Base-by-base conservation (phyloP, 2,888 invertebrate species). In the Anoncus sp. region DNA sequence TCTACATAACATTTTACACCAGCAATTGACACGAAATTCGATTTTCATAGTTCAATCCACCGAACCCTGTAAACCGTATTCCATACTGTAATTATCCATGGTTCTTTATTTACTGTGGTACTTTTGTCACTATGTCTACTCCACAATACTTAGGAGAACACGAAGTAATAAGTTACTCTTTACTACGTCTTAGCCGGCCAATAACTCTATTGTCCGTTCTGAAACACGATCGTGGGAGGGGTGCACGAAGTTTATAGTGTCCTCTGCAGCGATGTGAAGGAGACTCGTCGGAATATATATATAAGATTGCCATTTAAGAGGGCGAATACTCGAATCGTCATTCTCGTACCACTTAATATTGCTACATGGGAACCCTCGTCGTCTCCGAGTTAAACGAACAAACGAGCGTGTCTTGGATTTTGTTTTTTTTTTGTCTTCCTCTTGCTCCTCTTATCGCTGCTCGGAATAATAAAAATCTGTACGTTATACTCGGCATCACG, bases 401-500 rank as follows among this genome's bases (percentile, higher is more conserved):
- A 57, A 62, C 47, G 45, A 75, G 62, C 47, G 35, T 51, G 40
- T 43, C 45, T n/a, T 38, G 31, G 22, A 4, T 38, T 55, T 57
- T 16, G 7, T 31, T 35, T 59, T 14, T 12, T 43, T 20, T 24
- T 38, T 40, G 12, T 40, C 38, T 38, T 51, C 45, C 14, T 22
- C 5, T 24, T 24, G 18, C 20, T 35, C 35, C 3, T 3, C 22
- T 18, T 53, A 53, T 57, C 55, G 20, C 51, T 70, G 22, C 47
- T 49, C 20, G 57, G 40, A 63, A 70, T 59, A 63, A 65, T 51
- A 53, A 67, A 14, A 67, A 73, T 38, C 16, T n/a, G 47, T 22
- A 22, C n/a, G n/a, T 24, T 22, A 22, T 9, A 57, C 53, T 67
- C 27, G 27, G 6, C 40, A 20, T 38, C 35, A 47, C 12, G 38